Evolutionary conservation across 2,797 vertebrate genomes (phyloP), one percentile per base, ranked within the genome.

Genomic region (Tragopan temminckii): DNA sequence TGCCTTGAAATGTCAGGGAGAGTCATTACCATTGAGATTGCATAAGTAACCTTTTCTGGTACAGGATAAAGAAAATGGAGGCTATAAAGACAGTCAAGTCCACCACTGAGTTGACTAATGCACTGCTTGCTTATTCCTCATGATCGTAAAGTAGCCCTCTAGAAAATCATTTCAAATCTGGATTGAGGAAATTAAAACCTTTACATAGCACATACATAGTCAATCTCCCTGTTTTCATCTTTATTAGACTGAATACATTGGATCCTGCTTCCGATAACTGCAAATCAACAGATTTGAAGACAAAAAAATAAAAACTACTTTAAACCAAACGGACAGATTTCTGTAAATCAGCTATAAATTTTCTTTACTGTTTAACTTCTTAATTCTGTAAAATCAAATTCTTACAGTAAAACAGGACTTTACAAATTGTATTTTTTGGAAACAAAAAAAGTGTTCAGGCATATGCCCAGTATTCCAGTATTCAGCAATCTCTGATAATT

Each of bases 1-100:
- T 76, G 78, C 78, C 90, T 93, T 77, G 83, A 94, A 95, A 95
- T 93, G 93, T 91, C 93, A 95, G 74, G 43, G 63, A 63, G 75
- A 85, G 77, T 40, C 80, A 38, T 93, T 91, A 69, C 72, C 0
- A 3, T 23, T 62, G 72, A 69, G 84, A 82, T 62, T 88, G 83
- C 70, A 40, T 42, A 48, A 62, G 50, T 88, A 38, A 95, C 90
- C 50, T 95, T 91, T 93, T 40, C 92, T 90, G 52, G n/a, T 81
- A 43, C 14, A 19, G 35, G 33, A 33, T 4, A 18, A 75, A 78
- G 72, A 62, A 78, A 89, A 78, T 23, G 23, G 62, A 61, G 82
- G 77, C 91, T 85, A 62, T 50, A 75, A 62, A 95, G 89, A 81
- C 80, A 86, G 53, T 68, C 89, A 90, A 84, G 62, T 88, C 66